These are phyloP conservation scores for Prosopocoilus inquinatus DNA, from an alignment of 2,888 invertebrate species.

Conservation along the genomic window DNA sequence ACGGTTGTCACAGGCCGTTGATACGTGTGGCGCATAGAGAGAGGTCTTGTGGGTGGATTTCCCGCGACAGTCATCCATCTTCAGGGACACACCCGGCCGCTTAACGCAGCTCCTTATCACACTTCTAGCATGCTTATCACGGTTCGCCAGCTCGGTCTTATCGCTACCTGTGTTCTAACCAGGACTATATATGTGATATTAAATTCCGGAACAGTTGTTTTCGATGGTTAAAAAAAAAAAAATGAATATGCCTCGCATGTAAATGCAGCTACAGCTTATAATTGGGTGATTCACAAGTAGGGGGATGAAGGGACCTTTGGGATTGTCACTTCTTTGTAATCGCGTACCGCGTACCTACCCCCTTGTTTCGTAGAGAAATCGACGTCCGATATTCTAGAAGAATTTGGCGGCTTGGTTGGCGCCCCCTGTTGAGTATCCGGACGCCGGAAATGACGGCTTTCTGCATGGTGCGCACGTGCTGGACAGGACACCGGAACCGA, in stretches of 20 bases:
- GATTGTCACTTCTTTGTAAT: slow-evolving; percentile 23
- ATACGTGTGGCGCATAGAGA: slow-evolving; percentile 47
- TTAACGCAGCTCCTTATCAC: slow-evolving; percentile 47
- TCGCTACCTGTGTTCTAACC: slow-evolving; percentile 39
- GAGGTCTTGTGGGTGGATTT: slow-evolving; percentile 48
- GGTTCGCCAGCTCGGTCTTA: slow-evolving; percentile 44
- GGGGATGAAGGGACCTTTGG: slow-evolving; percentile 27
- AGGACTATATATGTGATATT: slow-evolving; percentile 20
- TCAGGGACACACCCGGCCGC: slow-evolving; percentile 51
- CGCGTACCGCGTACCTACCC: slow-evolving; percentile 7
- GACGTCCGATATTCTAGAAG: slow-evolving; percentile 22
- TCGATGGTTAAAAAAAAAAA: neutral
- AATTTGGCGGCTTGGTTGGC: slow-evolving; percentile 24
- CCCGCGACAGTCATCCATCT: slow-evolving; percentile 53
- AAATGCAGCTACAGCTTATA: neutral
- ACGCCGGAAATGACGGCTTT: slow-evolving; percentile 34
- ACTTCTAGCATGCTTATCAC: slow-evolving; percentile 51
- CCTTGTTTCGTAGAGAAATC: slow-evolving; percentile 21
- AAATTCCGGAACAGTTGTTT: slow-evolving; percentile 14
- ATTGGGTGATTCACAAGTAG: slow-evolving; percentile 27
- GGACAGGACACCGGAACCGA: slow-evolving; percentile 29
- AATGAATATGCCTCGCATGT: neutral
- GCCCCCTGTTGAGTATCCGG: slow-evolving; percentile 28
- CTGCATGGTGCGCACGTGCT: slow-evolving; percentile 33
- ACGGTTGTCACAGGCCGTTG: slow-evolving; percentile 50